Evolutionary conservation across 2,888 invertebrate species (phyloP).

Genomic region (Acrobasis consociella): DNA sequence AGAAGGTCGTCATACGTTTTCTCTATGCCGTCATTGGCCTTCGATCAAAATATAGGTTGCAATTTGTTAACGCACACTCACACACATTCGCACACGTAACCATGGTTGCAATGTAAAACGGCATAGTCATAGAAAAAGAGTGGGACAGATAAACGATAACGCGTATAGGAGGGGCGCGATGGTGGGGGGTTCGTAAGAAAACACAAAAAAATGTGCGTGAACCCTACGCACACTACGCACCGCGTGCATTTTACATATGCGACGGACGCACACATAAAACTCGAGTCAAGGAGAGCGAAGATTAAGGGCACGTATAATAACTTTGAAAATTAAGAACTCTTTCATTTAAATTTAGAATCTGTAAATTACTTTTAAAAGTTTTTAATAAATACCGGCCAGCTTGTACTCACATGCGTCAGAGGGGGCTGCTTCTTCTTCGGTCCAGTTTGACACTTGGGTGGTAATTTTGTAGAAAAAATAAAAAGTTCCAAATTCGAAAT

Average conservation of each 20-base stretch:
- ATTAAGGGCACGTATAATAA: constrained; percentile 61
- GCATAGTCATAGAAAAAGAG: constrained; percentile 77
- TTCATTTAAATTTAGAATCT: constrained; percentile 35
- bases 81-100: constrained; percentile 55
- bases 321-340: constrained; percentile 45
- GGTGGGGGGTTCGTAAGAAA: constrained; percentile 69
- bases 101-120: constrained; percentile 46
- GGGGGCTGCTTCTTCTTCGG: constrained; percentile 78
- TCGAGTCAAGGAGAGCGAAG: constrained; percentile 61
- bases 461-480: constrained; percentile 76
- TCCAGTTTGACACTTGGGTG: constrained; percentile 82
- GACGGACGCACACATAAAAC: constrained; percentile 50
- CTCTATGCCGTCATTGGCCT: constrained; percentile 69
- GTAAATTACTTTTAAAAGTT: constrained; percentile 23
- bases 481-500: constrained; percentile 66
- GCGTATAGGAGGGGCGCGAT: constrained; percentile 65
- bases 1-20: constrained; percentile 40
- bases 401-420: constrained; percentile 79
- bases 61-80: constrained; percentile 75
- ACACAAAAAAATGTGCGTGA: constrained; percentile 77
- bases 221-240: constrained; percentile 61
- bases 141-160: constrained; percentile 76
- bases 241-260: constrained; percentile 48
- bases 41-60: constrained; percentile 80
- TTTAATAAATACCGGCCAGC: background rate